phyloP scores from a whole-genome alignment of 2,113 vertebrate species.

The Recurvirostra avosetta region DNA sequence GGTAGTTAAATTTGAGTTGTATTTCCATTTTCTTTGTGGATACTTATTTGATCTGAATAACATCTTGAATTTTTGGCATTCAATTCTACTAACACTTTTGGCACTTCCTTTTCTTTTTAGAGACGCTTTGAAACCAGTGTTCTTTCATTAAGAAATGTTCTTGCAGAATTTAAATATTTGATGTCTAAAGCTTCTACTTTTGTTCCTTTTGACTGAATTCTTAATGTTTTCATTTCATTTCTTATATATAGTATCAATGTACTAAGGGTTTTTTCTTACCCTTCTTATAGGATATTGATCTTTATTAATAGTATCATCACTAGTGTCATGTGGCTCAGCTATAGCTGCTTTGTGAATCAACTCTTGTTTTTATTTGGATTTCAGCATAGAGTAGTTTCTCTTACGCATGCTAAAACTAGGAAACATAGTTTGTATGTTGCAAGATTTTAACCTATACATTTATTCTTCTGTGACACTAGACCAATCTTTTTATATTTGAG shows the following conservation, averaged over 20 bases:
- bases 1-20: neutral
- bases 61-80: conserved; percentile 3
- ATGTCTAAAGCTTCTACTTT: neutral
- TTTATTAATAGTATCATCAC: neutral
- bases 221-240: neutral
- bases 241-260: neutral
- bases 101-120: neutral
- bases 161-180: conserved; percentile 2
- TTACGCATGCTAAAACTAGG: neutral
- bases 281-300: neutral
- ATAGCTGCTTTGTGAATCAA: neutral
- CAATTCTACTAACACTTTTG: neutral
- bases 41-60: neutral
- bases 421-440: neutral
- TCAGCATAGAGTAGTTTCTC: neutral
- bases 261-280: neutral
- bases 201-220: neutral
- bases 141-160: neutral
- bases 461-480: neutral
- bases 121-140: neutral
- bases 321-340: neutral
- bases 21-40: neutral
- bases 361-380: neutral
- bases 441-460: neutral
- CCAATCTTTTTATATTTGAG: neutral